Evolutionary conservation across 2,888 invertebrate genomes (phyloP), one percentile per base, ranked within the genome.

Genomic region (Lasius fuliginosus): DNA sequence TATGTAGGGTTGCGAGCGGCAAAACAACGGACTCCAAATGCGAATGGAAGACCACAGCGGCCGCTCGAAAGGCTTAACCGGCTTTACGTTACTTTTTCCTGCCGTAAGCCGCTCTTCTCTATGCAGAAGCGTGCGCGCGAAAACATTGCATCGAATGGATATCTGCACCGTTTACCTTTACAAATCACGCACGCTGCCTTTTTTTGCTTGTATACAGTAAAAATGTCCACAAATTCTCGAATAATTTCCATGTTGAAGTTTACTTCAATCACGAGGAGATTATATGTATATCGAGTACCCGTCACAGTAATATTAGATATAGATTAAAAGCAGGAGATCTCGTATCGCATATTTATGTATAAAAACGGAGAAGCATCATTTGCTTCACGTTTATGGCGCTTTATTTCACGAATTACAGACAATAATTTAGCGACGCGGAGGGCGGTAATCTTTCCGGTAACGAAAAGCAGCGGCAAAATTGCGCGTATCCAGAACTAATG

Each of bases 11-110:
- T 82, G 82, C 74, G 73, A 82, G 84, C 83, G 73, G 82, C 74
- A 85, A 88, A 88, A 88, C 84, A 88, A 88, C 88, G 85, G 85
- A 87, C 76, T 81, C 84, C 56, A 76, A 88, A 88, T 85, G 84
- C 86, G 60, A 88, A 73, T 82, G 71, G 53, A 74, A 73, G 83
- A 81, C 76, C 86, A 85, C 76, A 62, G 27, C 62, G 68, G 27
- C 40, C 30, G 68, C 56, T 42, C 79, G 77, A 86, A 53, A 88
- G 88, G 82, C 67, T 86, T 86, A 88, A 88, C 83, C 75, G 83
- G 83, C 79, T 88, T 88, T 69, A 71, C 68, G 33, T 33, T 62
- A 53, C 82, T 82, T 88, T 84, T 88, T 81, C 71, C 68, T 82
- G 67, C 74, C 40, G 76, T 64, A 85, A 86, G 76, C 82, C 76